A percentile compares a stretch with the other conserved stretches of the same genome.
Conservation (phyloP, 2,113 vertebrate genomes). For the Osmerus eperlanus region DNA sequence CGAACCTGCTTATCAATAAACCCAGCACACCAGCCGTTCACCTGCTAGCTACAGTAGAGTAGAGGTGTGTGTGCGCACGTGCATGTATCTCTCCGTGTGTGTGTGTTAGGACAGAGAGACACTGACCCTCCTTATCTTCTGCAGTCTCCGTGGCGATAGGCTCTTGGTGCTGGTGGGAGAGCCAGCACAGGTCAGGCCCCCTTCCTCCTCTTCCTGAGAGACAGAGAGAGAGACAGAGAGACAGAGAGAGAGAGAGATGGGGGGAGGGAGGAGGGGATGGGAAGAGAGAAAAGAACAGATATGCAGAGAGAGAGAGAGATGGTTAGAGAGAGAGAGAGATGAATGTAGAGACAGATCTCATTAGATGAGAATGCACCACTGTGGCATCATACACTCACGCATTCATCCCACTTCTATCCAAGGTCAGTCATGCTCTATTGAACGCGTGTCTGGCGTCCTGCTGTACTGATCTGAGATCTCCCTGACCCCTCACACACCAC, state of each 20-base stretch:
- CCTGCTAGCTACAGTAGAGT: conserved; percentile 21
- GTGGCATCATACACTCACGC: no score
- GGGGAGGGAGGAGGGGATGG: not conserved
- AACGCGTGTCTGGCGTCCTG: no score
- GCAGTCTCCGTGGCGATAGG: conserved; percentile 76
- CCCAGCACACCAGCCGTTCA: no score
- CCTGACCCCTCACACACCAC: no score
- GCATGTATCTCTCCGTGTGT: no score
- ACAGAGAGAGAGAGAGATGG: not conserved
- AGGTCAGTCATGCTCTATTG: no score
- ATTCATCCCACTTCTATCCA: no score
- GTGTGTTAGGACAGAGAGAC: no score
- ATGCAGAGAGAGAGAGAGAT: not conserved
- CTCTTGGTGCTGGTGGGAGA: conserved; percentile 81
- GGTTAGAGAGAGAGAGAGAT: not conserved
- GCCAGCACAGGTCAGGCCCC: conserved; percentile 58
- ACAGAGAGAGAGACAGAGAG: conserved; percentile 15
- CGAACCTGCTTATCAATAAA: no score
- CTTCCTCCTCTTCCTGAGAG: conserved; percentile 69
- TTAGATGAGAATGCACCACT: not conserved
- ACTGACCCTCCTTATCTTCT: conserved; percentile 71
- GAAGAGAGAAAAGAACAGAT: not conserved
- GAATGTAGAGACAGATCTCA: not conserved
- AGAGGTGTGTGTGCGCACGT: conserved; percentile 1
- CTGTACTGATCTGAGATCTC: no score